These are phyloP conservation scores for Sarcoramphus papa DNA, from an alignment of 2,797 vertebrate genomes.

Conservation along the genomic window DNA sequence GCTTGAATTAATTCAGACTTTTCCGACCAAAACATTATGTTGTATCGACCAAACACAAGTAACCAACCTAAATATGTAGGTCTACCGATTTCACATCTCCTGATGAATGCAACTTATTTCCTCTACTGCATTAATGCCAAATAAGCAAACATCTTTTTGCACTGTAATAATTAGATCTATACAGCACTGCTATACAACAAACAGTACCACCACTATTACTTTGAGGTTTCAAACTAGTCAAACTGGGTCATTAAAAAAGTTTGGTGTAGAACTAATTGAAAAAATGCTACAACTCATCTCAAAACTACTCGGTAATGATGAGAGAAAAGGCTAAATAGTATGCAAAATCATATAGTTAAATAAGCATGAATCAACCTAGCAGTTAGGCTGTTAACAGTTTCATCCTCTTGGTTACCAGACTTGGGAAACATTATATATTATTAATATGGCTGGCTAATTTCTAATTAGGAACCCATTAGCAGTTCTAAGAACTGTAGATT, in stretches of 20 bases:
- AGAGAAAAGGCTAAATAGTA: background rate
- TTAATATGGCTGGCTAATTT: constrained; percentile 70
- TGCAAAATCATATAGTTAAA: constrained; percentile 18
- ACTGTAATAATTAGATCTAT: background rate
- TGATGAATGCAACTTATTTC: background rate
- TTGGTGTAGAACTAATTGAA: background rate
- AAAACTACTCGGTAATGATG: background rate
- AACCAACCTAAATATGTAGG: background rate
- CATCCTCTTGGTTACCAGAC: constrained; percentile 27
- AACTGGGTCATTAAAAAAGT: background rate
- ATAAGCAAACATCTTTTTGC: background rate
- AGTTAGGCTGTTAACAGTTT: background rate
- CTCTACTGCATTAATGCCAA: background rate
- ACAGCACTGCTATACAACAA: background rate
- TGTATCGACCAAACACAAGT: background rate
- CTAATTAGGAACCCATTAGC: constrained; percentile 73
- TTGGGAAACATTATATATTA: constrained; percentile 60
- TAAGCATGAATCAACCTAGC: background rate
- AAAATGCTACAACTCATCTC: background rate
- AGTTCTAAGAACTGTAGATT: constrained; percentile 33
- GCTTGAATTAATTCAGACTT: background rate
- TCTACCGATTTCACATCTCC: background rate
- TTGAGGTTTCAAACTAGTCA: background rate
- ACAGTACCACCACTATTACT: background rate
- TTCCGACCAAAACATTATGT: background rate